Percentiles rank a stretch among this genome's conserved stretches.
phyloP scores from a whole-genome alignment of 2,113 vertebrate genomes.

The Triplophysa dalaica region DNA sequence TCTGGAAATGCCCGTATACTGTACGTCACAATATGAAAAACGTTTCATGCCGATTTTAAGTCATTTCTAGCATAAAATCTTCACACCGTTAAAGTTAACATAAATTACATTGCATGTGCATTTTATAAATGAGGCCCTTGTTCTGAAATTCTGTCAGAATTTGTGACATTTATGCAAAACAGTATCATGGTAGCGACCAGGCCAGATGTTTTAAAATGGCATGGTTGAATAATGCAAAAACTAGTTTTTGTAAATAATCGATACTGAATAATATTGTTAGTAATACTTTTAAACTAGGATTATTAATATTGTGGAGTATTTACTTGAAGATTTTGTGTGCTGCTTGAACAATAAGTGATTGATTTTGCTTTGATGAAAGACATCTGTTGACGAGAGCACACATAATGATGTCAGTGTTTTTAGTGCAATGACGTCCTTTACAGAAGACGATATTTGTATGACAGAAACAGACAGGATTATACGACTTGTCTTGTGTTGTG shows the following conservation, averaged over 20 bases:
- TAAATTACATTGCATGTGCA: not conserved
- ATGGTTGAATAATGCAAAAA: slow-evolving; percentile 55
- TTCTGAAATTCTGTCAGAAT: slow-evolving; percentile 16
- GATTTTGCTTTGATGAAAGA: slow-evolving; percentile 24
- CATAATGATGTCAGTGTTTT: not conserved
- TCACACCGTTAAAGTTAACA: no score
- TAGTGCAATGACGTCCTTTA: not conserved
- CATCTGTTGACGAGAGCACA: slow-evolving; percentile 15
- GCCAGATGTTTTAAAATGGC: slow-evolving; percentile 57
- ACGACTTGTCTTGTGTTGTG: not conserved
- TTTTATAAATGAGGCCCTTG: slow-evolving; percentile 21
- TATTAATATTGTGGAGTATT: slow-evolving; percentile 26
- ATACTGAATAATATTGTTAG: slow-evolving; percentile 27
- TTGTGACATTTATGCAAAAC: slow-evolving; percentile 64
- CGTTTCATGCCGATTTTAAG: no score
- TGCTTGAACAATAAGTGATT: slow-evolving; percentile 24
- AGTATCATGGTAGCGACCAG: slow-evolving; percentile 57
- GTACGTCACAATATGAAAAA: no score
- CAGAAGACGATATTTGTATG: not conserved
- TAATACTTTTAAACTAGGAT: slow-evolving; percentile 17
- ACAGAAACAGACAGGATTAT: slow-evolving; percentile 12
- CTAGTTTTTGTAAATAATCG: slow-evolving; percentile 57
- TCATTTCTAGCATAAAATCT: no score
- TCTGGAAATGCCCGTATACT: no score
- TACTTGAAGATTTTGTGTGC: slow-evolving; percentile 27